phyloP scores from a whole-genome alignment of 1,140 invertebrate genomes.

The Maniola jurtina region DNA sequence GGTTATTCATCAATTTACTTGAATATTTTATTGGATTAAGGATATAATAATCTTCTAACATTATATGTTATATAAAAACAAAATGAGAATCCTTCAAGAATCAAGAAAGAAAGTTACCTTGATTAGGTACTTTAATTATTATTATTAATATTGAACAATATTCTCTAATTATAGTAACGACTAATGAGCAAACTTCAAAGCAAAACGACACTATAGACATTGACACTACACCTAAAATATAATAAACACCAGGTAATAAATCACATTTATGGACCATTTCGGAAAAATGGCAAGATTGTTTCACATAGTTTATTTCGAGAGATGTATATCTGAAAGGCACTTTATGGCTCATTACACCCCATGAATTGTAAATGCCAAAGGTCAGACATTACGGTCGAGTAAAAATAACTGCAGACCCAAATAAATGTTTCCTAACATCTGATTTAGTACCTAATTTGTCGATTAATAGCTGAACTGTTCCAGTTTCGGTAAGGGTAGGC shows the following conservation, averaged over 20 bases:
- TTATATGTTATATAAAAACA: too few relatives aligned
- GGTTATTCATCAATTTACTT: too few relatives aligned
- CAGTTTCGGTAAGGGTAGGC: too few relatives aligned
- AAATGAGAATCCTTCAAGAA: too few relatives aligned
- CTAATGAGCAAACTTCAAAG: not conserved
- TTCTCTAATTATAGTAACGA: not conserved
- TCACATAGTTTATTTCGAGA: constrained; percentile 3
- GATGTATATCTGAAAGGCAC: constrained; percentile 15
- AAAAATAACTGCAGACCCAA: not conserved
- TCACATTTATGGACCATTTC: constrained; percentile 2
- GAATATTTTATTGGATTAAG: too few relatives aligned
- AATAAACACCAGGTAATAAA: not conserved
- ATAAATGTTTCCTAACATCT: not conserved
- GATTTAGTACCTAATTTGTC: not conserved
- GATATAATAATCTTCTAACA: too few relatives aligned
- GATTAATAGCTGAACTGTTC: not conserved
- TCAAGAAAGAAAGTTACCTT: too few relatives aligned
- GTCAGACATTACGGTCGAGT: not conserved
- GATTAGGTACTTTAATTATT: too few relatives aligned
- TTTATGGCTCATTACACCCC: constrained; percentile 22
- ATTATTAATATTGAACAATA: constrained; percentile 6
- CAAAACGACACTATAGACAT: not conserved
- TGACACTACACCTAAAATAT: constrained; percentile 6
- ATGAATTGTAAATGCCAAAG: constrained; percentile 22
- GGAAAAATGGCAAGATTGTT: constrained; percentile 5